Evolutionary conservation across 1,140 invertebrate species (phyloP).

Genomic region (Ylistrum balloti): DNA sequence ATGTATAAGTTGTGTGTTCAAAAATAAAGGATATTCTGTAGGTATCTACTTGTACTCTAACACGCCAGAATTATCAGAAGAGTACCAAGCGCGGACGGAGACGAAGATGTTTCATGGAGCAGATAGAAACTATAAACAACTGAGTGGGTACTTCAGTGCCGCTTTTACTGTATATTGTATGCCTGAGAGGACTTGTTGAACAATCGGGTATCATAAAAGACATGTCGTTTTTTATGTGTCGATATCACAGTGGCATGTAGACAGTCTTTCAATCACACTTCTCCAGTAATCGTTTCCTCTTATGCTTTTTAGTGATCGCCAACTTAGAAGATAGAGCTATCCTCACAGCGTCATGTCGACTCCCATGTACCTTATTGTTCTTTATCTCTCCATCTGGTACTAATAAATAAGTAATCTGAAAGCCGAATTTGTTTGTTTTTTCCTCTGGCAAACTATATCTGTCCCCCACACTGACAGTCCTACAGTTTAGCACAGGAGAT

Average conservation of each 20-base stretch:
- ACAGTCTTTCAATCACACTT: conserved; percentile 34
- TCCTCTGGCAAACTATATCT: background rate
- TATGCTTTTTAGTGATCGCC: background rate
- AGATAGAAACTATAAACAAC: background rate
- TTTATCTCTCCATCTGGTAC: background rate
- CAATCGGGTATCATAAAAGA: conserved; percentile 6
- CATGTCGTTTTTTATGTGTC: background rate
- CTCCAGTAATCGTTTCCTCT: conserved; percentile 17
- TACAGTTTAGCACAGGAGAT: background rate
- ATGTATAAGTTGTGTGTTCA: too few relatives aligned
- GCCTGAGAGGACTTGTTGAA: background rate
- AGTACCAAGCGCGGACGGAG: background rate
- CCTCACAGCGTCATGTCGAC: background rate
- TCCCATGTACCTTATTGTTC: conserved; percentile 9
- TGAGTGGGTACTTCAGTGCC: background rate
- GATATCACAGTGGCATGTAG: background rate
- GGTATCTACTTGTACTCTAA: too few relatives aligned
- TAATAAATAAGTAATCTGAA: background rate
- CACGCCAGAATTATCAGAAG: too few relatives aligned
- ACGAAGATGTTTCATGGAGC: background rate
- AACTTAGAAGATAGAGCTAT: background rate
- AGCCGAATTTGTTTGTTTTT: background rate
- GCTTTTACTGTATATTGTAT: background rate
- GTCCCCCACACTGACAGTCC: conserved; percentile 26
- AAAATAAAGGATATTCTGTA: too few relatives aligned